Conservation (phyloP, 2,888 invertebrate genomes). For the Apoderus coryli region DNA sequence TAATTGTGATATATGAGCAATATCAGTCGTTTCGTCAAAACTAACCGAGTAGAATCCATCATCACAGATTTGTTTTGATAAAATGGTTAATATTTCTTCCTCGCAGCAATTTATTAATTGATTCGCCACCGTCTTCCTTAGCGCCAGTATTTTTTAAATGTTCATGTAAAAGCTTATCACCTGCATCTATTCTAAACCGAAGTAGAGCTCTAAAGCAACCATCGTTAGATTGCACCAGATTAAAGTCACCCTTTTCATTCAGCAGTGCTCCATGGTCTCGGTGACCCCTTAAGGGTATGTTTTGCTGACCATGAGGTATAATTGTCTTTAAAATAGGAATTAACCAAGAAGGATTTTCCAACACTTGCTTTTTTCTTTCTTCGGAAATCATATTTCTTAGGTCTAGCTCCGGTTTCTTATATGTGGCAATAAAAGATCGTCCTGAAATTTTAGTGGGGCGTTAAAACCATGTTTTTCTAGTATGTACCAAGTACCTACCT, state of each 20-base stretch:
- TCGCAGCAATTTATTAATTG: slow-evolving; percentile 2
- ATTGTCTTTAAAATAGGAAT: slow-evolving; percentile 1
- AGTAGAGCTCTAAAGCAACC: slow-evolving; percentile 8
- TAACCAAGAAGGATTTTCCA: slow-evolving; percentile 1
- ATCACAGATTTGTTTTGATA: slow-evolving; percentile 4
- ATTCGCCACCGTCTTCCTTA: slow-evolving; percentile 6
- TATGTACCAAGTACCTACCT: neutral
- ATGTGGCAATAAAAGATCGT: slow-evolving; percentile 3
- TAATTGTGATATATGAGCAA: slow-evolving; percentile 8
- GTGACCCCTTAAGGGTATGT: slow-evolving; percentile 5
- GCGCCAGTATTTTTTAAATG: too few species aligned
- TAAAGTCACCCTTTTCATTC: slow-evolving; percentile 1
- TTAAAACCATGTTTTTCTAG: neutral
- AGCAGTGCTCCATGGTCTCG: slow-evolving; percentile 1
- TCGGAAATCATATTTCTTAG: slow-evolving; percentile 6
- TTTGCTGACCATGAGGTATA: slow-evolving; percentile 4
- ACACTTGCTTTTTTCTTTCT: slow-evolving; percentile 7
- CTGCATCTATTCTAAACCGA: slow-evolving; percentile 6
- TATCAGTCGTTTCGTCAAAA: slow-evolving; percentile 10
- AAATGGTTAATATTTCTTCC: neutral
- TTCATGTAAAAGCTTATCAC: too few species aligned
- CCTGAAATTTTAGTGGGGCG: slow-evolving; percentile 6
- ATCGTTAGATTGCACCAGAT: slow-evolving; percentile 4
- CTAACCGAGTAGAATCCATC: slow-evolving; percentile 6
- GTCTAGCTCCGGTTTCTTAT: slow-evolving; percentile 7